These are phyloP conservation scores for Schlechtendalia chinensis DNA, from an alignment of 1,140 invertebrate species.

Conservation along the genomic window DNA sequence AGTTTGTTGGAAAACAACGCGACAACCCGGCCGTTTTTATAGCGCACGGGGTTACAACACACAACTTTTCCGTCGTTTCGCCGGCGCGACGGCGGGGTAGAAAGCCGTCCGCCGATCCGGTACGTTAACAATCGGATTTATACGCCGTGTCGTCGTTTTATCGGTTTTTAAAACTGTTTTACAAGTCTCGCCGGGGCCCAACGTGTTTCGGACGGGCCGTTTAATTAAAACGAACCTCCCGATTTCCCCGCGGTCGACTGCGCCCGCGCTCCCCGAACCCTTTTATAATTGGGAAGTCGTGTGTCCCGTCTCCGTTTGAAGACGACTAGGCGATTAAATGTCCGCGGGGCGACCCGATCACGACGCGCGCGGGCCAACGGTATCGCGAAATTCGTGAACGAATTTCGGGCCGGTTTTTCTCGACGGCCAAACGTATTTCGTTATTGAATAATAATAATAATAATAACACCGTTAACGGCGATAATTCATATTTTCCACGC, in stretches of 20 bases:
- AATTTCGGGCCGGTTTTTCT: too few relatives aligned
- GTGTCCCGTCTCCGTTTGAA: neutral
- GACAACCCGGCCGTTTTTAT: conserved; percentile 35
- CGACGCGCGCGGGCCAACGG: too few relatives aligned
- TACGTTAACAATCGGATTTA: conserved; percentile 49
- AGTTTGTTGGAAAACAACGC: conserved; percentile 33
- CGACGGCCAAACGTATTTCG: too few relatives aligned
- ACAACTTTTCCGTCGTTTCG: conserved; percentile 15
- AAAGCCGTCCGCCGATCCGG: conserved; percentile 40
- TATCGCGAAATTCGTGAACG: too few relatives aligned
- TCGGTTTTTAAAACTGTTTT: conserved; percentile 47
- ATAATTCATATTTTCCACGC: too few relatives aligned
- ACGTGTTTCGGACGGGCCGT: neutral
- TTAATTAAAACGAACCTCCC: conserved; percentile 46
- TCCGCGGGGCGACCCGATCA: neutral
- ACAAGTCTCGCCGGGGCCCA: conserved; percentile 38
- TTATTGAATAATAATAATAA: too few relatives aligned
- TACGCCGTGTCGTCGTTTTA: conserved; percentile 43
- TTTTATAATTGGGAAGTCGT: conserved; percentile 38
- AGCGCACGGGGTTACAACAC: neutral
- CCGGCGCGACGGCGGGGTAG: too few relatives aligned
- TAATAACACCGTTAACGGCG: too few relatives aligned
- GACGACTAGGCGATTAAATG: neutral
- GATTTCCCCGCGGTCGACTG: conserved; percentile 33
- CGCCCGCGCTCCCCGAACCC: neutral